Conservation (phyloP, 1,140 invertebrate genomes). For the Drosophila subpulchrella region DNA sequence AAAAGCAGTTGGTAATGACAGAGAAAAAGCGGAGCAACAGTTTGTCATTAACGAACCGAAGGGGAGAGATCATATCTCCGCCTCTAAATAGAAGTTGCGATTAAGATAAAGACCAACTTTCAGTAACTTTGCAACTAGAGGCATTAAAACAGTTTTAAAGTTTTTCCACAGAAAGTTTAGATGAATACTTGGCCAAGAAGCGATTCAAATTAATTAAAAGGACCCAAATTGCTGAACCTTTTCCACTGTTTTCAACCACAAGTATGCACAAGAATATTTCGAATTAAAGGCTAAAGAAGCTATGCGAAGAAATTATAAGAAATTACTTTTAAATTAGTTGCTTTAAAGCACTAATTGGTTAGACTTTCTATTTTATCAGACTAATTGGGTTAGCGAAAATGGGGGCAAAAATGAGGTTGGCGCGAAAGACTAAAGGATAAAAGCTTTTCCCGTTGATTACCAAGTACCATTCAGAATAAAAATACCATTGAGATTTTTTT, state of each 20-base stretch:
- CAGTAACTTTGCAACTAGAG: neutral
- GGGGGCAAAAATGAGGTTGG: constrained; percentile 1
- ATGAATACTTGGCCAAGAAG: constrained; percentile 55
- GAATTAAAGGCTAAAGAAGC: constrained; percentile 9
- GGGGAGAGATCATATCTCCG: neutral
- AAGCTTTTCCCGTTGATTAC: neutral
- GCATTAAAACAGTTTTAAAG: constrained; percentile 17
- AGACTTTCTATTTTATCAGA: constrained; percentile 3
- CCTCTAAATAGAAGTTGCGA: neutral
- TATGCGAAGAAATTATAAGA: constrained; percentile 45
- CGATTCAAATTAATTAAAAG: constrained; percentile 60
- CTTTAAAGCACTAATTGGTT: constrained; percentile 36
- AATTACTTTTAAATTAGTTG: constrained; percentile 72
- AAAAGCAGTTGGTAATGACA: constrained; percentile 39
- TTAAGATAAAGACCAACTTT: constrained; percentile 4
- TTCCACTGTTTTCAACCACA: constrained; percentile 9
- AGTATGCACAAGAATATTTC: constrained; percentile 18
- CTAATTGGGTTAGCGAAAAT: constrained; percentile 13
- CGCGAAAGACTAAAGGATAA: neutral
- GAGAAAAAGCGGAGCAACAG: constrained; percentile 25
- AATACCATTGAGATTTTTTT: constrained; percentile 60
- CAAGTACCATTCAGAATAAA: constrained; percentile 3
- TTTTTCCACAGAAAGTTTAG: constrained; percentile 15
- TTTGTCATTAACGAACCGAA: constrained; percentile 30
- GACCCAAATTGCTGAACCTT: constrained; percentile 27